phyloP scores from a whole-genome alignment of 2,113 vertebrate genomes.

The Cygnus buccinator region DNA sequence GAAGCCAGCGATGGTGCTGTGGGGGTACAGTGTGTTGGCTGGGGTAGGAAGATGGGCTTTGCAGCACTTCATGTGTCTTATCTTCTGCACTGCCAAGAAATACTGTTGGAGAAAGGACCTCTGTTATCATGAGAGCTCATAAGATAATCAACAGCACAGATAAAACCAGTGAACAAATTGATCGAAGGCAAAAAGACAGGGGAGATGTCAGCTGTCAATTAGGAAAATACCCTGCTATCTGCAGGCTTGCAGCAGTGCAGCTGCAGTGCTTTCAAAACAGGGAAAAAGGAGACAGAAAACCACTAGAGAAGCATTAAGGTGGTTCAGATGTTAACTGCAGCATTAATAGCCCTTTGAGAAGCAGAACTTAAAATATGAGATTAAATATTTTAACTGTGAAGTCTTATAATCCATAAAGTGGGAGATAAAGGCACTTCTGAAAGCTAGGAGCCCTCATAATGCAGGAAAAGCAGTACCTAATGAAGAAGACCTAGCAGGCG shows the following conservation, averaged over 20 bases:
- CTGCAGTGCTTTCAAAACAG: background rate
- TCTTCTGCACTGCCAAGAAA: constrained; percentile 15
- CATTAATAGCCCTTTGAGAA: background rate
- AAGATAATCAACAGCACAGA: constrained; percentile 29
- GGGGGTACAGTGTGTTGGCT: background rate
- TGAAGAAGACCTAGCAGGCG: background rate
- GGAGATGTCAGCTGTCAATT: background rate
- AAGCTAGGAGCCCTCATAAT: background rate
- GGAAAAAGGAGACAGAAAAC: background rate
- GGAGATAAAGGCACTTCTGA: background rate
- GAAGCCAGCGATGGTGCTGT: background rate
- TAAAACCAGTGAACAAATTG: background rate
- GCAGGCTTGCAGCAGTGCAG: background rate
- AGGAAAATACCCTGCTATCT: background rate
- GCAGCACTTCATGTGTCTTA: background rate
- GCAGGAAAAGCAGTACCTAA: background rate
- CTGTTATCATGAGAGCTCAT: background rate
- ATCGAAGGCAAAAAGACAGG: constrained; percentile 9
- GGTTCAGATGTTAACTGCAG: background rate
- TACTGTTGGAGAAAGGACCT: background rate
- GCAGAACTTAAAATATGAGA: background rate
- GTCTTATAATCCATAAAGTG: background rate
- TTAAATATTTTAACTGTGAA: background rate
- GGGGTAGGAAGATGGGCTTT: background rate
- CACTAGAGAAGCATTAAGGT: background rate